These are phyloP conservation scores for Emys orbicularis DNA, from an alignment of 2,797 vertebrate species.

Conservation along the genomic window DNA sequence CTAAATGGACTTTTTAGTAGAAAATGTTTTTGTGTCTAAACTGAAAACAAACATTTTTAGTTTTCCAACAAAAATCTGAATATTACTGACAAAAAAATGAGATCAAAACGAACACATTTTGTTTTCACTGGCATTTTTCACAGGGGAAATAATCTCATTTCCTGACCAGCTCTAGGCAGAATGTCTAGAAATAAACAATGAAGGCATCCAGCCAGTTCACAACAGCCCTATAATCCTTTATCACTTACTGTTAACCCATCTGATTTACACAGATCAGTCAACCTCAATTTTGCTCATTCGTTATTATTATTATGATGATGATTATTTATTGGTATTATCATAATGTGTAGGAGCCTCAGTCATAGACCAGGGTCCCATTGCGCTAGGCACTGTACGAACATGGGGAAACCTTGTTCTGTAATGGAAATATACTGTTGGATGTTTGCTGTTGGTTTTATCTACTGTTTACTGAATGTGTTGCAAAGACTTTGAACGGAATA, in stretches of 20 bases:
- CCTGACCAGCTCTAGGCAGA: background rate
- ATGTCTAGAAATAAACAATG: background rate
- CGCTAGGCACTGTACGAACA: background rate
- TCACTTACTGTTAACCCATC: background rate
- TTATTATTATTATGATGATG: background rate
- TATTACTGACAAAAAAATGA: background rate
- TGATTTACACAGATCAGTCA: background rate
- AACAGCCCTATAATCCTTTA: background rate
- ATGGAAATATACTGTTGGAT: conserved; percentile 14
- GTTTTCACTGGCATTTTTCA: background rate
- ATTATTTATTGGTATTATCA: background rate
- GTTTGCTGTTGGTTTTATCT: conserved; percentile 16
- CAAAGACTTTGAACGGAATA: conserved; percentile 3
- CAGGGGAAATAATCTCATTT: background rate
- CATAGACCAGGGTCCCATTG: too few species aligned
- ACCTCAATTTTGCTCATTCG: background rate
- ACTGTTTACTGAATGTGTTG: conserved; percentile 19
- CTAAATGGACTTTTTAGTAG: background rate
- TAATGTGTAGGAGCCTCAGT: background rate
- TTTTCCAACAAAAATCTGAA: background rate
- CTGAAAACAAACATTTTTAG: background rate
- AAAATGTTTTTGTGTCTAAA: background rate
- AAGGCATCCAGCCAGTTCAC: background rate
- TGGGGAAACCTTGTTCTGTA: background rate
- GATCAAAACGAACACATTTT: background rate